These are phyloP conservation scores for Lithophane ornitopus DNA, from an alignment of 2,888 invertebrate genomes.

Conservation along the genomic window DNA sequence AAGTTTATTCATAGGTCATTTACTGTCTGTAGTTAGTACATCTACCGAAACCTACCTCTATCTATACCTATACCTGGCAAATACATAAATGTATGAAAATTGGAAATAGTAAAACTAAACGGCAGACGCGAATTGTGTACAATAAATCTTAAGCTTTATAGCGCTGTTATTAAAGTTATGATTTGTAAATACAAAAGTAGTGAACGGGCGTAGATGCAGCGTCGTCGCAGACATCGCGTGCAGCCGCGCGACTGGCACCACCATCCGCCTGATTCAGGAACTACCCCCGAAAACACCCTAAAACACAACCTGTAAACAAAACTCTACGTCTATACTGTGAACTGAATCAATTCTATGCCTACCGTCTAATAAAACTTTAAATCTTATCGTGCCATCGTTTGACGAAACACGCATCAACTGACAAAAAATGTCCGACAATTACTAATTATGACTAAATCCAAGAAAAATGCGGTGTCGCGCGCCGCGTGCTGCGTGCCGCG, in stretches of 20 bases:
- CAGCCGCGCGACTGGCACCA: constrained; percentile 89
- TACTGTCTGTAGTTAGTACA: constrained; percentile 49
- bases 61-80: constrained; percentile 50
- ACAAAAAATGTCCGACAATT: constrained; percentile 68
- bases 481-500: constrained; percentile 28
- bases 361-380: constrained; percentile 72
- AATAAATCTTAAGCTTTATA: constrained; percentile 78
- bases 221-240: constrained; percentile 82
- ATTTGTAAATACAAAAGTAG: constrained; percentile 75
- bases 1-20: constrained; percentile 53
- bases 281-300: constrained; percentile 82
- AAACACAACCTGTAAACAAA: constrained; percentile 82
- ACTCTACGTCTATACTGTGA: constrained; percentile 69
- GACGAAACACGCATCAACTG: constrained; percentile 68
- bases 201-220: constrained; percentile 79
- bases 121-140: constrained; percentile 67
- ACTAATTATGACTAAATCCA: constrained; percentile 72
- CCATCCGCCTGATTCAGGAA: constrained; percentile 84
- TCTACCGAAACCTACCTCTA: constrained; percentile 43
- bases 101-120: constrained; percentile 74
- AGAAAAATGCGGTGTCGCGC: constrained; percentile 55
- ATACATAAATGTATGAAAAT: constrained; percentile 70
- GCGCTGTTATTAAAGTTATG: constrained; percentile 74
- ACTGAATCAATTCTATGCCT: constrained; percentile 68
- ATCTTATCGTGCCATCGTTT: constrained; percentile 71